These are phyloP conservation scores for Calameuta filiformis DNA, from an alignment of 2,888 invertebrate genomes.

Conservation along the genomic window DNA sequence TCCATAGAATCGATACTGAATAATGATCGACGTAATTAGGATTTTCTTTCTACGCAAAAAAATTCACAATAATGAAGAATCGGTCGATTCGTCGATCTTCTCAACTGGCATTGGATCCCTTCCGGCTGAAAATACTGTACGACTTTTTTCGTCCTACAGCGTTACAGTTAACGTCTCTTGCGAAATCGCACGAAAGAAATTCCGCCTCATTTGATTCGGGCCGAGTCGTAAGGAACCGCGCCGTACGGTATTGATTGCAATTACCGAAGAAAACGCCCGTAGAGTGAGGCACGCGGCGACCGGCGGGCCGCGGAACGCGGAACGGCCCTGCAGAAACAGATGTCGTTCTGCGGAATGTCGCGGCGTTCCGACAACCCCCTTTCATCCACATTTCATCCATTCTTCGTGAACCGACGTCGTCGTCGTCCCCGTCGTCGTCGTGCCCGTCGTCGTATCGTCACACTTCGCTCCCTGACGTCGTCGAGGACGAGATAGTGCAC, in stretches of 20 bases:
- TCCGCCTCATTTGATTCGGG: background rate
- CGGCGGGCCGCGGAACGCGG: slow-evolving; percentile 52
- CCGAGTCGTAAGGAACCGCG: background rate
- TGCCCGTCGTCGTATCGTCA: background rate
- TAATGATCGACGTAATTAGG: background rate
- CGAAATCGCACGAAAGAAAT: no score
- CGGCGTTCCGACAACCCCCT: background rate
- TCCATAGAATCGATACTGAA: background rate
- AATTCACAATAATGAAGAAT: background rate
- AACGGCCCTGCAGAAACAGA: slow-evolving; percentile 56
- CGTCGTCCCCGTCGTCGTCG: no score
- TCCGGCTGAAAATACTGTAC: background rate
- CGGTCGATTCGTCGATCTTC: background rate
- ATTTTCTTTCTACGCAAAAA: background rate
- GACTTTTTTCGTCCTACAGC: background rate
- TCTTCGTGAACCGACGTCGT: background rate
- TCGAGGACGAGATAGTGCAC: background rate
- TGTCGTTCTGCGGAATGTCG: slow-evolving; percentile 49
- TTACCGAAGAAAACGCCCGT: slow-evolving; percentile 33
- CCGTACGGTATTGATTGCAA: slow-evolving; percentile 43
- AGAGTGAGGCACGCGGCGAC: slow-evolving; percentile 17
- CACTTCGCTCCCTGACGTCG: background rate
- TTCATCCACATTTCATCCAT: background rate
- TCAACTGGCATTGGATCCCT: background rate
- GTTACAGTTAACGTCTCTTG: background rate